Evolutionary conservation across 2,113 vertebrate species (phyloP).

Genomic region (Zosterops pallidus): DNA sequence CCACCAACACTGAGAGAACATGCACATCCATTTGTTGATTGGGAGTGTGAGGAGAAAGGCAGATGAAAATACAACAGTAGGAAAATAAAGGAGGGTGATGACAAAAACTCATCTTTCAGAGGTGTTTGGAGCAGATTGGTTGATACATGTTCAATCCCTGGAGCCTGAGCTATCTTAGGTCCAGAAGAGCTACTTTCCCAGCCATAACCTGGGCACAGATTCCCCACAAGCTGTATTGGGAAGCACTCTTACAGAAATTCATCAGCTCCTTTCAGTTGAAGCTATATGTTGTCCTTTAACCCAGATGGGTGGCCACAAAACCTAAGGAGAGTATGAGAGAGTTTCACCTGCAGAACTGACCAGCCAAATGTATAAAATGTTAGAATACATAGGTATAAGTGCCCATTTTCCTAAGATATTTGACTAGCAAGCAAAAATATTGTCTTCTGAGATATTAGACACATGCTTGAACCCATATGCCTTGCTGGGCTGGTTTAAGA

Average conservation of each 20-base stretch:
- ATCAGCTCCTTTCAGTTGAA: not conserved
- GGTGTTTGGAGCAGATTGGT: fast-evolving
- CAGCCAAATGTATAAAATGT: not conserved
- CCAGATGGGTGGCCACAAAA: not conserved
- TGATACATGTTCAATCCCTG: not conserved
- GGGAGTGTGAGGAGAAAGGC: fast-evolving
- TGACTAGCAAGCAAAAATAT: not conserved
- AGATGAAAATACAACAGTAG: not conserved
- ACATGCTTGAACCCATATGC: not conserved
- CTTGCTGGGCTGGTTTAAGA: not conserved
- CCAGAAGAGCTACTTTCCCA: not conserved
- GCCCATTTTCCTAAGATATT: not conserved
- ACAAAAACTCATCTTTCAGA: not conserved
- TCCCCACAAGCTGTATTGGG: not conserved
- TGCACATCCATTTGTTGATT: not conserved
- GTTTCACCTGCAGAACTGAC: not conserved
- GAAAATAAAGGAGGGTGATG: not conserved
- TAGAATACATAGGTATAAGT: not conserved
- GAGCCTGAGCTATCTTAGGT: not conserved
- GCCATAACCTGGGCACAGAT: not conserved
- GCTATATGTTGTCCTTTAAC: not conserved
- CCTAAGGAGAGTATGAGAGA: fast-evolving
- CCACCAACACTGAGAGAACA: not conserved
- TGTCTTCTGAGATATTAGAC: not conserved
- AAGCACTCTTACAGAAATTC: not conserved